A percentile compares a stretch with the other conserved stretches of the same genome.
Conservation (phyloP, 2,888 invertebrate species). For the Pyrrhosoma nymphula region DNA sequence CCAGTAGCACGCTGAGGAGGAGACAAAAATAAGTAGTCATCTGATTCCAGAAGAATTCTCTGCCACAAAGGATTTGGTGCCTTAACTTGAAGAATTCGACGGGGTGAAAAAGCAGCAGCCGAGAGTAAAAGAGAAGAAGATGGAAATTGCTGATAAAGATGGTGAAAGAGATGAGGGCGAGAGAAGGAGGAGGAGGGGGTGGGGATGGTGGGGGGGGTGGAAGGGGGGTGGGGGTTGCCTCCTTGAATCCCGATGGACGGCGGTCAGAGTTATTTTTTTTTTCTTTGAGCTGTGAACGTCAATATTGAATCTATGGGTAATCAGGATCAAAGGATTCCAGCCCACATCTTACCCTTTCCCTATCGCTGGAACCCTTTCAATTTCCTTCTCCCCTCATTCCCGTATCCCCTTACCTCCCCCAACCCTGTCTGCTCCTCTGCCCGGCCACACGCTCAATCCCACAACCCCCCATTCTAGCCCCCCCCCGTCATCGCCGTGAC, state of each 20-base stretch:
- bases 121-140: neutral
- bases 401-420: neutral
- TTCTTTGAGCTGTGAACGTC: constrained; percentile 30
- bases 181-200: neutral
- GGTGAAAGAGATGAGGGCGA: neutral
- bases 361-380: neutral
- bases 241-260: neutral
- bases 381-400: neutral
- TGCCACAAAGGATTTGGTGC: no score
- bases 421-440: neutral
- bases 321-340: constrained; percentile 24
- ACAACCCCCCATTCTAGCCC: neutral
- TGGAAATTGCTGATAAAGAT: neutral
- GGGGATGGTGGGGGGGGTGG: neutral
- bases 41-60: no score
- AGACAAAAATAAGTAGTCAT: no score
- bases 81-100: no score
- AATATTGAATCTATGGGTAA: constrained; percentile 25
- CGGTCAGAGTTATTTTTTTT: constrained; percentile 32
- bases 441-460: neutral
- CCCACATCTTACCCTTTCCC: constrained; percentile 28
- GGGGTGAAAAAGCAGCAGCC: no score
- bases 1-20: no score
- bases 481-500: neutral
- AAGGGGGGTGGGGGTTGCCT: neutral